Percentiles rank a stretch among this genome's conserved stretches.
phyloP scores from a whole-genome alignment of 2,797 vertebrate species.

The Argentina silus region DNA sequence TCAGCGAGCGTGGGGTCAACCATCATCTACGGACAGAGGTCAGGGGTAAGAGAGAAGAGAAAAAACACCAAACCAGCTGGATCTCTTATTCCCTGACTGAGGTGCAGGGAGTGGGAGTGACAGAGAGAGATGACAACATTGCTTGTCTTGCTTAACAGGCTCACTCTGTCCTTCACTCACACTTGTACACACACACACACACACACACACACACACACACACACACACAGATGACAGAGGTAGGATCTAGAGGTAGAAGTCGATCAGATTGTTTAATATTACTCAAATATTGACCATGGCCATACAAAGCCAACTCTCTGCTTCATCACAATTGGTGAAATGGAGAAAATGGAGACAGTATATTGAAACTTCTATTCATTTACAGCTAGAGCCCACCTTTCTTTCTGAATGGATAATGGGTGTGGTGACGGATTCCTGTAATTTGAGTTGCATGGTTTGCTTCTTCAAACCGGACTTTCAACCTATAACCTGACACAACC shows the following conservation, averaged over 20 bases:
- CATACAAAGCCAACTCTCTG: neutral
- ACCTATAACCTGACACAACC: neutral
- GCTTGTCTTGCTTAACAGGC: neutral
- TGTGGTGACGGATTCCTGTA: neutral
- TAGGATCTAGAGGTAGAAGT: neutral
- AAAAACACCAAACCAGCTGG: neutral
- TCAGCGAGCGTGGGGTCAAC: slow-evolving; percentile 87
- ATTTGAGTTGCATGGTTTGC: neutral
- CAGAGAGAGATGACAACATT: neutral
- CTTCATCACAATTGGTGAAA: neutral
- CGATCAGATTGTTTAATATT: neutral
- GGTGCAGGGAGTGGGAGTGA: neutral
- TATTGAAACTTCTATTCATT: neutral
- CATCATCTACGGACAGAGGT: slow-evolving; percentile 63
- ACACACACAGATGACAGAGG: neutral
- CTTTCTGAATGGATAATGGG: neutral
- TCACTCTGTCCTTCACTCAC: neutral
- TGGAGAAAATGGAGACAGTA: neutral
- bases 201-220: too few relatives aligned
- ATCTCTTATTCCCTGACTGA: neutral
- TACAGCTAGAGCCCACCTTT: neutral
- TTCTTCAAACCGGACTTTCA: neutral
- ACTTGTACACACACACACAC: neutral
- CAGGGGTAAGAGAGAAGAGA: neutral
- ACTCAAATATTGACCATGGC: slow-evolving; percentile 1